A percentile compares a stretch with the other conserved stretches of the same genome.
phyloP scores from a whole-genome alignment of 2,113 vertebrate species.

The Nycticryphes semicollaris region DNA sequence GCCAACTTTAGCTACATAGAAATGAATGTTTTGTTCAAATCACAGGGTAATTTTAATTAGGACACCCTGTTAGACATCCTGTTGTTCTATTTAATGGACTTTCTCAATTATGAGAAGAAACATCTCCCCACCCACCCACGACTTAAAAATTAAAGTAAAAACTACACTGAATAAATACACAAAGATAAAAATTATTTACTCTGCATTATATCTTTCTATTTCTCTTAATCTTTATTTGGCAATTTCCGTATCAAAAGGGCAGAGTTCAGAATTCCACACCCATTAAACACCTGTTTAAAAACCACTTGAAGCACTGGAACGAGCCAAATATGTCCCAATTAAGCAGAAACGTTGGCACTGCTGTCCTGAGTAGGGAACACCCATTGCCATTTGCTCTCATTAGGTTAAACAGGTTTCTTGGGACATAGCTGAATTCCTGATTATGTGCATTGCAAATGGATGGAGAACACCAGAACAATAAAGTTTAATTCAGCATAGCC shows the following conservation, averaged over 20 bases:
- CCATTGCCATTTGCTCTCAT: constrained; percentile 61
- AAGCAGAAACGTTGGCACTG: constrained; percentile 38
- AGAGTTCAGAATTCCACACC: constrained; percentile 54
- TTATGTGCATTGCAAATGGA: constrained; percentile 50
- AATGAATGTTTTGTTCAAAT: constrained; percentile 61
- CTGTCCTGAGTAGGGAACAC: constrained; percentile 30
- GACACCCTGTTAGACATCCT: constrained; percentile 60
- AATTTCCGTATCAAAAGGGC: constrained; percentile 32
- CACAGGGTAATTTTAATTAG: constrained; percentile 65
- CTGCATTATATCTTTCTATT: not conserved
- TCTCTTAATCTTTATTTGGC: constrained; percentile 52
- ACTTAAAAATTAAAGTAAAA: constrained; percentile 36
- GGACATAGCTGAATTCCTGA: constrained; percentile 61
- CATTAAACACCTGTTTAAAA: constrained; percentile 67
- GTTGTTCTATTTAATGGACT: constrained; percentile 65
- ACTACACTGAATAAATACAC: constrained; percentile 43
- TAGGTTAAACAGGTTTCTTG: constrained; percentile 58
- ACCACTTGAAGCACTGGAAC: constrained; percentile 51
- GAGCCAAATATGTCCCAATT: constrained; percentile 58
- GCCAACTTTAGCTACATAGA: constrained; percentile 56
- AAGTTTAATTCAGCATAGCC: constrained; percentile 34
- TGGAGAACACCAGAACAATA: constrained; percentile 42
- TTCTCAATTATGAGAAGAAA: constrained; percentile 58
- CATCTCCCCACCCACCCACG: not conserved
- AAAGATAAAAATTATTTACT: constrained; percentile 24